Percentiles rank a stretch among this genome's conserved stretches.
phyloP scores from a whole-genome alignment of 2,797 vertebrate species.

The Galaxias olidus region DNA sequence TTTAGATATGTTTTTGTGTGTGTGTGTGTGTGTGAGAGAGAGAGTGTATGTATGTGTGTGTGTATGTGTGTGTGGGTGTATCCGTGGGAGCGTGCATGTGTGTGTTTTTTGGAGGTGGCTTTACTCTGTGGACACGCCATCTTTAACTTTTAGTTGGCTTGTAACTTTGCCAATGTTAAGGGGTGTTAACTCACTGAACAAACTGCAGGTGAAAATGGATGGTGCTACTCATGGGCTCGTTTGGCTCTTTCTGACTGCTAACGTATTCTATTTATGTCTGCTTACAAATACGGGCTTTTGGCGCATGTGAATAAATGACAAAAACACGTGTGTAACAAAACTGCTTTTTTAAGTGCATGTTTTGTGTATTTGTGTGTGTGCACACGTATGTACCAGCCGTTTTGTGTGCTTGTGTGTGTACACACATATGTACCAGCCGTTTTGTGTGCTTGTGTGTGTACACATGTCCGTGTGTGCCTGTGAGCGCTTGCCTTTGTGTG shows the following conservation, averaged over 20 bases:
- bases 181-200: too few species aligned
- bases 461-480: not conserved
- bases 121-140: conserved; percentile 49
- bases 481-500: not conserved
- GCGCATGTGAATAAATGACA: too few species aligned
- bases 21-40: conserved; percentile 31
- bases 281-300: not conserved
- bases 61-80: conserved; percentile 21
- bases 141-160: too few species aligned
- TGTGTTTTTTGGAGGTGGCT: conserved; percentile 44
- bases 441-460: conserved; percentile 2
- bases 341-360: too few species aligned
- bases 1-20: conserved; percentile 41
- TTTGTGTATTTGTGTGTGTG: not conserved
- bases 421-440: not conserved
- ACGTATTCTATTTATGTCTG: too few species aligned
- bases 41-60: conserved; percentile 36
- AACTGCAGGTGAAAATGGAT: too few species aligned
- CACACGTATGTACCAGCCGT: not conserved
- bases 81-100: conserved; percentile 31
- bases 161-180: too few species aligned
- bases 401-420: not conserved
- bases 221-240: too few species aligned
- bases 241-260: too few species aligned
- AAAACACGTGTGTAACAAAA: not conserved